Conservation (phyloP, 2,888 invertebrate species). For the Trachelus iudaicus region DNA sequence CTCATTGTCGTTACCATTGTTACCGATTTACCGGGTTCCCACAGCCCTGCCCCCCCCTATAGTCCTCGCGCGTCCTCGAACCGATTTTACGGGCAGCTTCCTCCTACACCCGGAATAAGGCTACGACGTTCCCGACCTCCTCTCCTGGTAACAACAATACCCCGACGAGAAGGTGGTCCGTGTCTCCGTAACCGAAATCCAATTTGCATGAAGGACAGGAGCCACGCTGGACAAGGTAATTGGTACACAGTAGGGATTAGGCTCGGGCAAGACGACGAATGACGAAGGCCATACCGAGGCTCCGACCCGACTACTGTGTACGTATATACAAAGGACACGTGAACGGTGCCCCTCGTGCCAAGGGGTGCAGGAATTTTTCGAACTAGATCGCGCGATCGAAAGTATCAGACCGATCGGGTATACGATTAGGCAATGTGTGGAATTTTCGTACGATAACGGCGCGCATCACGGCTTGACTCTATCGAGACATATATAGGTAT, state of each 20-base stretch:
- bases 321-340: not conserved
- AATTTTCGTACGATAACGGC: not conserved
- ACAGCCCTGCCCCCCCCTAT: not conserved
- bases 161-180: constrained; percentile 15
- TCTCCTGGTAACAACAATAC: constrained; percentile 2
- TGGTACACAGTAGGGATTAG: constrained; percentile 55
- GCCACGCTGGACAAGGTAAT: constrained; percentile 48
- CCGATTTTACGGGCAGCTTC: constrained; percentile 9
- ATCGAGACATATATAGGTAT: not conserved
- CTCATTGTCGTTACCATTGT: constrained; percentile 19
- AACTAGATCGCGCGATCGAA: not conserved
- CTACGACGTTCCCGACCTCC: not conserved
- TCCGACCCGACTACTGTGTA: not conserved
- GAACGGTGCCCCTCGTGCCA: not conserved
- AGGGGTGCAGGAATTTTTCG: not conserved
- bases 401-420: not conserved
- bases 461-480: not conserved
- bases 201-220: constrained; percentile 56
- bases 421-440: not conserved
- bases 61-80: not conserved
- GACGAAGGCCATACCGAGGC: constrained; percentile 8
- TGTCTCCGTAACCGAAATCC: constrained; percentile 50
- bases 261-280: constrained; percentile 45
- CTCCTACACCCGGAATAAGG: not conserved
- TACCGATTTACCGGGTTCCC: constrained; percentile 1